Evolutionary conservation across 1,140 invertebrate genomes (phyloP).

Genomic region (Diabrotica undecimpunctata): DNA sequence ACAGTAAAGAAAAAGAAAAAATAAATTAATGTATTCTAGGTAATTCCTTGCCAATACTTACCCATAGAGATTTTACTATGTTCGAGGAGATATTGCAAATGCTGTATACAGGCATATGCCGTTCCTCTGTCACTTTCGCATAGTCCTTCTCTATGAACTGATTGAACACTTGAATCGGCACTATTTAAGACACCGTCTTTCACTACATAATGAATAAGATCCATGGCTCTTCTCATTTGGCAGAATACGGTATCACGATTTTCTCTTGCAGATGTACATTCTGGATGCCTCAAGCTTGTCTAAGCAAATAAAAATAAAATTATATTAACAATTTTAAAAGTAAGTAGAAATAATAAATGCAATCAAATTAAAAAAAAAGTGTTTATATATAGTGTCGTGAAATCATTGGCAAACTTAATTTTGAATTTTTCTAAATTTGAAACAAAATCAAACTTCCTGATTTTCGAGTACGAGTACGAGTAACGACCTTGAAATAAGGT

Average conservation of each 20-base stretch:
- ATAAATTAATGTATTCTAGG: too few species aligned
- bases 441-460: too few species aligned
- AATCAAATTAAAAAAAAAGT: too few species aligned
- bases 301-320: constrained; percentile 39
- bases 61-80: constrained; percentile 66
- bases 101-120: constrained; percentile 73
- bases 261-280: constrained; percentile 86
- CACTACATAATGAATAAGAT: constrained; percentile 95
- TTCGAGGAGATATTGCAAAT: constrained; percentile 81
- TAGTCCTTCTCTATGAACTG: constrained; percentile 47
- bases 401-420: too few species aligned
- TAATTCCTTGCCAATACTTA: constrained; percentile 14
- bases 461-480: too few species aligned
- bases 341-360: background rate
- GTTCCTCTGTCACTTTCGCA: constrained; percentile 67
- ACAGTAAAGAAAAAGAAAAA: too few species aligned
- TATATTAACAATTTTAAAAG: background rate
- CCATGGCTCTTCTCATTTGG: constrained; percentile 95
- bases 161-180: constrained; percentile 31
- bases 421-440: too few species aligned
- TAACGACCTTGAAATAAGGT: too few species aligned
- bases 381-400: too few species aligned
- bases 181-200: constrained; percentile 79
- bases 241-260: constrained; percentile 97
- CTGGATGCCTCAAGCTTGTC: constrained; percentile 90